Base-by-base conservation (phyloP, 1,140 invertebrate species). In the Polypedilum vanderplanki region DNA sequence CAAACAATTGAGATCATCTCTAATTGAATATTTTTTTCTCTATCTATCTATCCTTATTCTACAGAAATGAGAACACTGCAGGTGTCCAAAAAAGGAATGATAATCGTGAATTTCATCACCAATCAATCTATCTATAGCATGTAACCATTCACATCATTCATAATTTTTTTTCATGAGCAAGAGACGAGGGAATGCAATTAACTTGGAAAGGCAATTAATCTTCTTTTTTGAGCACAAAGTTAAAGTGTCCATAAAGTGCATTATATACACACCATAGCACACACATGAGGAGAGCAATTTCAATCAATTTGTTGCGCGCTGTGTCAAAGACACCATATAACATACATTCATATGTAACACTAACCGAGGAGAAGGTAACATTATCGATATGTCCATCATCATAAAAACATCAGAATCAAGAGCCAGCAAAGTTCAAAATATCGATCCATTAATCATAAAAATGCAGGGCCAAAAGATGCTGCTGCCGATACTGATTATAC, bases 361-460 rank as follows among this genome's bases (percentile, higher is more conserved):
- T 33, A 33, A 33, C 24, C 1, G 46, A n/a, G 12, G 46, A n/a
- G 12, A 57, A 4, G 46, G 46, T 57, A 57, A 57, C 46, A 57
- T 57, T 57, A 57, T 57, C 46, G 46, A 57, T 57, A 57, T 57
- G 46, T 57, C 46, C 46, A 57, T 57, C 46, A 57, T 57, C 46
- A 57, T 57, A 57, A 57, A n/a, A 57, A 57, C 46, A 57, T 57
- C 46, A 33, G 24, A 33, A 33, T 33, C 24, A 57, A n/a, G 46
- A 57, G 46, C 46, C 46, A 57, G n/a, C 46, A 57, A 57, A 57
- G 46, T 57, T 57, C 46, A 57, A 57, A 57, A 57, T 57, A 57
- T 57, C 46, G 46, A 57, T 57, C 46, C 46, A 57, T 57, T 57
- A 57, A 57, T 57, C 46, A 57, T 57, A 57, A 57, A 12, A 57